Base-by-base conservation (phyloP, 2,113 vertebrate species). In the Neotoma lepida region DNA sequence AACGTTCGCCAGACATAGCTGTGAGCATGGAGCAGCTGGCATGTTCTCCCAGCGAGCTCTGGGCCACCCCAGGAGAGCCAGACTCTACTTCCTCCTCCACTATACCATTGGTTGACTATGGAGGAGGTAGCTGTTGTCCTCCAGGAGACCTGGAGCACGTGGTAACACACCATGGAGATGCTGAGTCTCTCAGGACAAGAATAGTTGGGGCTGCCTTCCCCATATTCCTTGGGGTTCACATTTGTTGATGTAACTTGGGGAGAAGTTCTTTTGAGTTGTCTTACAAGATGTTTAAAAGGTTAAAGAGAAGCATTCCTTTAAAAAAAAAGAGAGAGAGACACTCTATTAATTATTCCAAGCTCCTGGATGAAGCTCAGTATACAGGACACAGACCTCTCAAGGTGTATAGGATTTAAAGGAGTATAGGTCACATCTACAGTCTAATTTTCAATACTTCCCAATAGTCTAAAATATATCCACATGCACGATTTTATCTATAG, bases 261-360 rank as follows among this genome's bases (percentile, higher is more conserved):
- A 15, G 24, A 41, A 86, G 39, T 58, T n/a, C 51, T 82, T 82
- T 41, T 24, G 54, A 82, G 13, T 26, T 41, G 2, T 28, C n/a
- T 35, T 39, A n/a, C 10, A 26, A 41, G 12, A 41, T n/a, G 7
- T n/a, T 61, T 44, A 86, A 49, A 54, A 39, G 41, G 26, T 12
- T 26, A 3, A 15, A 49, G 74, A 26, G 12, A 9, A 80, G 12
- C 1, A 0, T 63, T 26, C 17, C 28, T 49, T 33, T 54, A 33
- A 49, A 49, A 76, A 10, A 54, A 4, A 0, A 7, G 7, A n/a
- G n/a, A n/a, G n/a, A n/a, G n/a, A 9, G 26, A 4, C 20, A 2
- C 4, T 3, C 3, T 1, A 7, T 49, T 41, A 9, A 39, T 20
- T 58, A 58, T 41, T 26, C n/a, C 54, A 35, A 1, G 20, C 24